phyloP scores from a whole-genome alignment of 2,888 invertebrate genomes.

The Baronia brevicornis region DNA sequence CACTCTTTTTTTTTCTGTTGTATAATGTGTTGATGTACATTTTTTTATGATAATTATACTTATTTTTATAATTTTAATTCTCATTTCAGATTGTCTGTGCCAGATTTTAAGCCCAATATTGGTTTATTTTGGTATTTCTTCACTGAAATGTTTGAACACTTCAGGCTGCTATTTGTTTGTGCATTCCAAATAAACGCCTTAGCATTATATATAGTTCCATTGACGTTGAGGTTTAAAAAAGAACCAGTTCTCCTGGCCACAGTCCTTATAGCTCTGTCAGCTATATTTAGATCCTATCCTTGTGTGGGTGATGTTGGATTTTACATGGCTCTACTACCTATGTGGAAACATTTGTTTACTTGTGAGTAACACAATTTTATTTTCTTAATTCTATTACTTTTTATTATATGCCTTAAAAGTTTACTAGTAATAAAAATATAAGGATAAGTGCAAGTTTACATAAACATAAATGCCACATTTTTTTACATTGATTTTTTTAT shows the following conservation, averaged over 20 bases:
- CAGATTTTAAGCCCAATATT: conserved; percentile 96
- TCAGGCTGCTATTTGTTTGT: conserved; percentile 93
- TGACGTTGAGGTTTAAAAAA: conserved; percentile 84
- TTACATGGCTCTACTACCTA: conserved; percentile 90
- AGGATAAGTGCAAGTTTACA: too few relatives aligned
- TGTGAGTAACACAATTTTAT: conserved; percentile 76
- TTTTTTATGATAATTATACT: conserved; percentile 32
- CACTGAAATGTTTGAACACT: conserved; percentile 99
- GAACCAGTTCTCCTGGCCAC: conserved; percentile 89
- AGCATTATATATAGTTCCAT: conserved; percentile 91
- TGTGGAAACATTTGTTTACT: conserved; percentile 91
- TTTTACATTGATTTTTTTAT: too few relatives aligned
- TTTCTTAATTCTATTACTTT: conserved; percentile 7
- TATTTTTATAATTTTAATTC: conserved; percentile 20
- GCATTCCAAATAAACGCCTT: conserved; percentile 98
- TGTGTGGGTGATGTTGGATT: conserved; percentile 96
- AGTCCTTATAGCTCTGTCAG: conserved; percentile 85
- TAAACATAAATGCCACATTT: too few relatives aligned
- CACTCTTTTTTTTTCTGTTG: background rate
- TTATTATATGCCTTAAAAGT: too few relatives aligned
- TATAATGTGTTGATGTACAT: conserved; percentile 1
- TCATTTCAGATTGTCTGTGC: conserved; percentile 86
- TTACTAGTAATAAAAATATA: too few relatives aligned
- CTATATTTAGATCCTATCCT: conserved; percentile 97
- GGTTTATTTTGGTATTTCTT: conserved; percentile 99